phyloP scores from a whole-genome alignment of 2,113 vertebrate genomes.

The mouse (Mus musculus) region DNA sequence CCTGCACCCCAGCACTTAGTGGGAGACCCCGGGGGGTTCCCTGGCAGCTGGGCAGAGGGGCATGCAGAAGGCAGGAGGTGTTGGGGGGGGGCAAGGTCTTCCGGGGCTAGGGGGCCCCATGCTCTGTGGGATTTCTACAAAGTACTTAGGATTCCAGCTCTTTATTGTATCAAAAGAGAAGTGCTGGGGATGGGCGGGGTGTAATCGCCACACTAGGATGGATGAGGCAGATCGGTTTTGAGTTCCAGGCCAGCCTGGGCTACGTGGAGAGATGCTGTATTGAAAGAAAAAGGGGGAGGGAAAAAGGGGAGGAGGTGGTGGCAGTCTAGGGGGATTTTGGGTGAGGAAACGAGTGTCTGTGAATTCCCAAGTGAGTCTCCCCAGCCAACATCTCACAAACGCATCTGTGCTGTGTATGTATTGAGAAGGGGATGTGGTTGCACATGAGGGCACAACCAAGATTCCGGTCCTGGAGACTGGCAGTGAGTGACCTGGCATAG shows the following conservation, averaged over 20 bases:
- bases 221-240: neutral
- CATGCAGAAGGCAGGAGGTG: neutral
- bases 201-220: neutral
- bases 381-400: neutral
- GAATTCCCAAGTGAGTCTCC: neutral
- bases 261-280: neutral
- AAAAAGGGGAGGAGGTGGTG: neutral
- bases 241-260: neutral
- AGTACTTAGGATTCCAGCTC: neutral
- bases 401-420: neutral
- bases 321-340: neutral
- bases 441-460: neutral
- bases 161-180: neutral
- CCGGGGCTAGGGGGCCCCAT: neutral
- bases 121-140: neutral
- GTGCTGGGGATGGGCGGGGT: neutral
- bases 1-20: conserved; percentile 64
- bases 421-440: fast-evolving
- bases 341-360: fast-evolving
- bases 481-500: neutral
- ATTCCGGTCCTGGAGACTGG: neutral
- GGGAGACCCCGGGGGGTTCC: conserved; percentile 49
- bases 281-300: neutral
- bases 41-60: neutral
- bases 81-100: neutral